Base-by-base conservation (phyloP, 2,797 vertebrate genomes). In the Phoebastria nigripes region DNA sequence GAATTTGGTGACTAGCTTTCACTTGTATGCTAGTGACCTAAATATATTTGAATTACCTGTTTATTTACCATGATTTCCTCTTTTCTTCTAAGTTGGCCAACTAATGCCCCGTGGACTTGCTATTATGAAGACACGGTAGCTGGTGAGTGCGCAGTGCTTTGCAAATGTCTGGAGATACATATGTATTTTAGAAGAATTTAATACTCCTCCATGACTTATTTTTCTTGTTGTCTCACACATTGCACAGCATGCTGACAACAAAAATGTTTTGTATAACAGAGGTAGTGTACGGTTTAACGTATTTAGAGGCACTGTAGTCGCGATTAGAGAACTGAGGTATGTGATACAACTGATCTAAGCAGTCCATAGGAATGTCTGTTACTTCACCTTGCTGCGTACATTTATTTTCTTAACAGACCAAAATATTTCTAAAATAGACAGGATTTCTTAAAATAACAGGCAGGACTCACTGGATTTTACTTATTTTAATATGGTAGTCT, bases 71-170 rank as follows among this genome's bases (percentile, higher is more conserved):
- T 25, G 3, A 70, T 71, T 93, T 78, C 12, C 20, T 87, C 13
- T 77, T 77, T 59, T 65, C 8, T 41, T 63, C 28, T 47, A 49
- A 82, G 8, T 8, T 70, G 69, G 20, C 11, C 61, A 83, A 1
- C 3, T n/a, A 82, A 44, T 33, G 44, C 6, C 24, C 6, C 1
- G 2, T 11, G 54, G 37, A 41, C 31, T 90, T 0, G 0, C 24
- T 65, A 0, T 8, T 37, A 16, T 25, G 28, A 70, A 88, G 56
- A 58, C 0, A 0, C 78, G 82, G 29, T 26, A 72, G 15, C 15
- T 81, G 24, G 19, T 31, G 52, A 76, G 6, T 14, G 12, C 0
- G 6, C 14, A 41, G 11, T 19, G 20, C 15, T 95, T 82, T 90
- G 55, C 18, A 82, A 42, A 47, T 59, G 11, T 70, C 52, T 84